Percentiles rank a stretch among this genome's conserved stretches.
Evolutionary conservation across 2,888 invertebrate genomes (phyloP).

Genomic region (Timema podura): DNA sequence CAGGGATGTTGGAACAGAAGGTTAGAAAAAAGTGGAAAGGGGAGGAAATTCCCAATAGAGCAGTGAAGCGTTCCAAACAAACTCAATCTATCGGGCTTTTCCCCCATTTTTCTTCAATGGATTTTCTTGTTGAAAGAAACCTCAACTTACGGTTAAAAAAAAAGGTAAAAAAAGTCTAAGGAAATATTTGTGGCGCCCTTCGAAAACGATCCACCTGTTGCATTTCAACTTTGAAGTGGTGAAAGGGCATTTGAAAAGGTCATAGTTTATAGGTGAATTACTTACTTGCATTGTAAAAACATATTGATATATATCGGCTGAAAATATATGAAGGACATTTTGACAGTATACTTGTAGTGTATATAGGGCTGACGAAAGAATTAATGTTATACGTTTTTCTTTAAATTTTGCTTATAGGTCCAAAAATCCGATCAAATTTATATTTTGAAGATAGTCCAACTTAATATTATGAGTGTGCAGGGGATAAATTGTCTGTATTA

Average conservation of each 20-base stretch:
- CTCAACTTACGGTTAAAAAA: constrained; percentile 1
- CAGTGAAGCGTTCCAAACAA: constrained; percentile 18
- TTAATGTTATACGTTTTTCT: too few relatives aligned
- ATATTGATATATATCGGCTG: not conserved
- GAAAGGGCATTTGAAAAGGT: constrained; percentile 16
- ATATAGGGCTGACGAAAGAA: too few relatives aligned
- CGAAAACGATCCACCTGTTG: constrained; percentile 24
- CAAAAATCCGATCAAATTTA: too few relatives aligned
- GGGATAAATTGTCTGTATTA: too few relatives aligned
- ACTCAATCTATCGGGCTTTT: constrained; percentile 24
- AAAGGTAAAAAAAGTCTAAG: constrained; percentile 2
- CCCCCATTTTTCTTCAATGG: constrained; percentile 17
- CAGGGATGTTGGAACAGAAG: constrained; percentile 4
- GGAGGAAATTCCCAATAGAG: constrained; percentile 21
- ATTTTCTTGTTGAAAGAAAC: constrained; percentile 15
- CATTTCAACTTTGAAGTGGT: constrained; percentile 20
- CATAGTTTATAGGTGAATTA: constrained; percentile 4
- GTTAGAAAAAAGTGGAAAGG: constrained; percentile 9
- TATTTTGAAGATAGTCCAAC: too few relatives aligned
- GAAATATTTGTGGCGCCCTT: constrained; percentile 14
- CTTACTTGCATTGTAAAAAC: not conserved
- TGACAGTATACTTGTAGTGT: too few relatives aligned
- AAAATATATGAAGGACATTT: not conserved
- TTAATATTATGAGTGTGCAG: too few relatives aligned
- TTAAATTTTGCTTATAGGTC: too few relatives aligned